phyloP scores from a whole-genome alignment of 1,140 invertebrate genomes.

The Charaxes varanes region DNA sequence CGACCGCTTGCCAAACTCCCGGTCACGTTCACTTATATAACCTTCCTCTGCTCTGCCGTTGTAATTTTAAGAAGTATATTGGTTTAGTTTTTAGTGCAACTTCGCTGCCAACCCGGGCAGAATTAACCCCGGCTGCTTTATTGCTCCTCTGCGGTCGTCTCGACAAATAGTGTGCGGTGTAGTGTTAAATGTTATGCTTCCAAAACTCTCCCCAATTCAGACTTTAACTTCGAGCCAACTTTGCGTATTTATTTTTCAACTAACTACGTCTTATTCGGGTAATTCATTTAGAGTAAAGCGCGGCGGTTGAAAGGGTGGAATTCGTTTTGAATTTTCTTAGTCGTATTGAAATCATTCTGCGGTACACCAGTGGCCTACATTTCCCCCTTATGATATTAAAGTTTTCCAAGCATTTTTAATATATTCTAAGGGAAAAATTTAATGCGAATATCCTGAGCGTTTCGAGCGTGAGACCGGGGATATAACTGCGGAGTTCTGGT shows the following conservation, averaged over 20 bases:
- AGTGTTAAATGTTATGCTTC: slow-evolving; percentile 19
- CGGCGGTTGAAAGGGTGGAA: not conserved
- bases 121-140: slow-evolving; percentile 49
- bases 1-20: slow-evolving; percentile 38
- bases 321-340: slow-evolving; percentile 1
- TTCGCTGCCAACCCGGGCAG: slow-evolving; percentile 34
- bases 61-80: slow-evolving; percentile 62
- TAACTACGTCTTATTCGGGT: slow-evolving; percentile 16
- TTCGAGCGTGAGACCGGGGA: slow-evolving; percentile 2
- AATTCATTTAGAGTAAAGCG: slow-evolving; percentile 4
- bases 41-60: slow-evolving; percentile 28
- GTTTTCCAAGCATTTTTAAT: not conserved
- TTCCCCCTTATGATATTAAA: not conserved
- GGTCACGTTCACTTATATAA: slow-evolving; percentile 51
- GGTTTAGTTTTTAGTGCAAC: slow-evolving; percentile 54
- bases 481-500: slow-evolving; percentile 12
- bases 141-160: slow-evolving; percentile 29
- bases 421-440: not conserved
- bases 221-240: slow-evolving; percentile 14
- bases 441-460: not conserved
- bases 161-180: slow-evolving; percentile 28
- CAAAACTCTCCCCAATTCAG: slow-evolving; percentile 13
- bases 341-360: slow-evolving; percentile 4
- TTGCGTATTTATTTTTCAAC: slow-evolving; percentile 15
- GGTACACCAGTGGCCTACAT: slow-evolving; percentile 2